phyloP scores from a whole-genome alignment of 2,113 vertebrate species.

The Coregonus clupeaformis region DNA sequence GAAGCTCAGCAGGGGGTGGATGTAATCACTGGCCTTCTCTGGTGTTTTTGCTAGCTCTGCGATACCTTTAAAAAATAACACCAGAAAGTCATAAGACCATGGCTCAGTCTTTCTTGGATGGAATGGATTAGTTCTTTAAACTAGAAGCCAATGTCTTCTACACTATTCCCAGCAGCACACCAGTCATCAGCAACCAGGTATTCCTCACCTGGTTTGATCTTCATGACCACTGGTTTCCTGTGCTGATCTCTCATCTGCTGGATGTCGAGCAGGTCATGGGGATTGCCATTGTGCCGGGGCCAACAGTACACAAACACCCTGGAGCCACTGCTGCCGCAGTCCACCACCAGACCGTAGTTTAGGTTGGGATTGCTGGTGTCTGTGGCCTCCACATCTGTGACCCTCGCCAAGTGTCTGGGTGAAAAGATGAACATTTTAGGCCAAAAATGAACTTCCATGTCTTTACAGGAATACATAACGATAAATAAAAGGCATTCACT shows the following conservation, averaged over 20 bases:
- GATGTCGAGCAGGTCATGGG: conserved; percentile 91
- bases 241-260: conserved; percentile 93
- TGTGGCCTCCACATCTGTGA: conserved; percentile 87
- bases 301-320: conserved; percentile 96
- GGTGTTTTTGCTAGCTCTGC: conserved; percentile 85
- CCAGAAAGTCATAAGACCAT: not conserved
- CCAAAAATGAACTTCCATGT: not conserved
- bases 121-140: not conserved
- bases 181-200: not conserved
- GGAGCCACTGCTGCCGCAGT: conserved; percentile 96
- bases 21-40: conserved; percentile 93
- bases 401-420: conserved; percentile 81
- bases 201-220: conserved; percentile 90
- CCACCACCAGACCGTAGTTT: conserved; percentile 92
- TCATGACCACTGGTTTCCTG: conserved; percentile 95
- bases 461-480: not conserved
- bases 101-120: not conserved
- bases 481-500: too few species aligned
- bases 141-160: too few species aligned
- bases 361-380: conserved; percentile 88
- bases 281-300: conserved; percentile 94
- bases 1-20: conserved; percentile 89
- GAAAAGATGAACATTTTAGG: not conserved
- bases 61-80: conserved; percentile 61
- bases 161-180: not conserved